Evolutionary conservation across 2,888 invertebrate species (phyloP).

Genomic region (Mallateleia sp.): DNA sequence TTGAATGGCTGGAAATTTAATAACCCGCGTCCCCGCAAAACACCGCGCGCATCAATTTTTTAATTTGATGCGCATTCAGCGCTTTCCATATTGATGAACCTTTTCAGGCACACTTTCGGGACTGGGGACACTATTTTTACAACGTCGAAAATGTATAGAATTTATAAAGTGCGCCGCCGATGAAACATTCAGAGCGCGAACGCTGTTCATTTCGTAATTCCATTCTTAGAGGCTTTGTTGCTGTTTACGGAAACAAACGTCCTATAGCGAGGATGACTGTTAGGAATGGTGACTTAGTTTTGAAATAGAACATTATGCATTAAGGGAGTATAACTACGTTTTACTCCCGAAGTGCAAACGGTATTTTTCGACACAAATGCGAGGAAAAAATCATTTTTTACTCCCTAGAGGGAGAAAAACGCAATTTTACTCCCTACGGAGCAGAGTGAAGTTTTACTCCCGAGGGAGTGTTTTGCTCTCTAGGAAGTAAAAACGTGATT

Average conservation of each 20-base stretch:
- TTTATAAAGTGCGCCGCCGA: slow-evolving; percentile 52
- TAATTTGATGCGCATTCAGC: slow-evolving; percentile 51
- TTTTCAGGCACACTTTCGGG: slow-evolving; percentile 48
- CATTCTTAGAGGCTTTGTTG: slow-evolving; percentile 55
- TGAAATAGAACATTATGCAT: too few relatives aligned
- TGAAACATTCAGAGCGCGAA: slow-evolving; percentile 59
- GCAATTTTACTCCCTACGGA: too few relatives aligned
- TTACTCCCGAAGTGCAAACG: too few relatives aligned
- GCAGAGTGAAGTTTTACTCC: too few relatives aligned
- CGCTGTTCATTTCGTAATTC: slow-evolving; percentile 51
- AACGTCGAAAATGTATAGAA: slow-evolving; percentile 69
- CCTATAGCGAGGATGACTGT: too few relatives aligned
- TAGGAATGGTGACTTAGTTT: too few relatives aligned
- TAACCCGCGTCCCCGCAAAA: slow-evolving; percentile 49
- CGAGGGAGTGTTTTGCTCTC: too few relatives aligned
- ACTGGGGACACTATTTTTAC: slow-evolving; percentile 54
- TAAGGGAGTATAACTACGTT: too few relatives aligned
- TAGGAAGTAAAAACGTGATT: too few relatives aligned
- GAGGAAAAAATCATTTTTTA: too few relatives aligned
- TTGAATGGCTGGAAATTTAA: slow-evolving; percentile 50
- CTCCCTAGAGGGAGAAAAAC: too few relatives aligned
- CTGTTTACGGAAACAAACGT: slow-evolving; percentile 38
- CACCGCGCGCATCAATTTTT: slow-evolving; percentile 49
- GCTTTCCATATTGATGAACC: slow-evolving; percentile 61
- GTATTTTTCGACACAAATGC: too few relatives aligned